These are phyloP conservation scores for Pycnomerus fuliginosus DNA, from an alignment of 2,888 invertebrate genomes.

Conservation along the genomic window DNA sequence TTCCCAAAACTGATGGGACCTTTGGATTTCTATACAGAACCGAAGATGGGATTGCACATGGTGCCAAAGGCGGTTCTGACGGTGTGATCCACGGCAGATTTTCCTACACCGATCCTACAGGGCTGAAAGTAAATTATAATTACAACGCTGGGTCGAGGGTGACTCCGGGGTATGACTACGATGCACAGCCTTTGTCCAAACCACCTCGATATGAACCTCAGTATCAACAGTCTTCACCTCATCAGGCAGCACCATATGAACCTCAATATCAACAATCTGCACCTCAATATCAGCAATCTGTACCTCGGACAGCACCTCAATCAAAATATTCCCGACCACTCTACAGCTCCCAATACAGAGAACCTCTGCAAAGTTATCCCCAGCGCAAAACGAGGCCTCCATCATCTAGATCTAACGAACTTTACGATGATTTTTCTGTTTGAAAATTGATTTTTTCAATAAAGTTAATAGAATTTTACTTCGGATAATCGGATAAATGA, in stretches of 20 bases:
- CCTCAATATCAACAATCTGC: conserved; percentile 29
- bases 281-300: conserved; percentile 17
- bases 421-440: too few species aligned
- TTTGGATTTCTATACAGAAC: conserved; percentile 52
- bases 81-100: conserved; percentile 50
- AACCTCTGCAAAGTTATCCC: too few species aligned
- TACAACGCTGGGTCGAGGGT: conserved; percentile 50
- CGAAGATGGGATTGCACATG: conserved; percentile 51
- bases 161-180: conserved; percentile 16
- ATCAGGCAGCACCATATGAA: too few species aligned
- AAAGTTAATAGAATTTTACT: too few species aligned
- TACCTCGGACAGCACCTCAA: too few species aligned
- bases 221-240: not conserved
- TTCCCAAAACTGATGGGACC: conserved; percentile 50
- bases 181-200: conserved; percentile 12
- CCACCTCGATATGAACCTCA: conserved; percentile 6
- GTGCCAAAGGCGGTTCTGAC: conserved; percentile 48
- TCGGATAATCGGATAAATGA: too few species aligned
- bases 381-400: too few species aligned
- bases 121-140: conserved; percentile 51
- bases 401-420: too few species aligned
- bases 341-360: too few species aligned
- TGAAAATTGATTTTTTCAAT: too few species aligned
- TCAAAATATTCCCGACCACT: too few species aligned
- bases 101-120: conserved; percentile 52